These are phyloP conservation scores for Ctenoplectra terminalis DNA, from an alignment of 1,140 invertebrate genomes.

Conservation along the genomic window DNA sequence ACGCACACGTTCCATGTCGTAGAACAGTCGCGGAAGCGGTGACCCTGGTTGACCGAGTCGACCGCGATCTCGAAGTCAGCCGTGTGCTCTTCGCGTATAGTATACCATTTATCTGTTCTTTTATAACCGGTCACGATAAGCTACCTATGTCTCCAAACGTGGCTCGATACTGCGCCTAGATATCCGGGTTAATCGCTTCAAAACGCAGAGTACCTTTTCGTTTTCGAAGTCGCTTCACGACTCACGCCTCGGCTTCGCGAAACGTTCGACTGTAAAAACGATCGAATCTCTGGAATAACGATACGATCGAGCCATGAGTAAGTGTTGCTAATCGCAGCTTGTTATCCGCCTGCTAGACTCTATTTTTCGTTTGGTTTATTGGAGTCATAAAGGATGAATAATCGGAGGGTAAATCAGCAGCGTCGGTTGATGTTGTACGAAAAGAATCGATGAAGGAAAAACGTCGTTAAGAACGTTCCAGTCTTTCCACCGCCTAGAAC, in stretches of 20 bases:
- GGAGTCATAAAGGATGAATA: not conserved
- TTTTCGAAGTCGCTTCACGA: not conserved
- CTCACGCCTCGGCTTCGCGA: not conserved
- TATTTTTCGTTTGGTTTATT: not conserved
- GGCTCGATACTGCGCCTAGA: not conserved
- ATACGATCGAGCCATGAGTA: not conserved
- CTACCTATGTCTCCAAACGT: constrained; percentile 1
- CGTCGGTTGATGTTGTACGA: not conserved
- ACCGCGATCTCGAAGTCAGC: constrained; percentile 55
- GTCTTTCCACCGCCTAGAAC: not conserved
- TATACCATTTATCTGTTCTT: constrained; percentile 59
- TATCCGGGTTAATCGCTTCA: not conserved
- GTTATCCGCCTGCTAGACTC: not conserved
- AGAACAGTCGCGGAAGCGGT: constrained; percentile 50
- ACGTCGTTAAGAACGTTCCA: not conserved
- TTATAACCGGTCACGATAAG: constrained; percentile 55
- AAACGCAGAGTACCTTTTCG: not conserved
- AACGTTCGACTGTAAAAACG: not conserved
- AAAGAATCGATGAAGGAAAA: too few species aligned
- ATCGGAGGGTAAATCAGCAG: not conserved
- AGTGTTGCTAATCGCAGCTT: not conserved
- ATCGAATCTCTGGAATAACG: not conserved
- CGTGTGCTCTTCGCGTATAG: constrained; percentile 1
- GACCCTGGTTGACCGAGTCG: constrained; percentile 52
- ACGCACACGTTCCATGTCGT: not conserved